Conservation (phyloP, 30 jellyfish, hydroid and myxozoan genomes). For the Catostylus mosaicus region DNA sequence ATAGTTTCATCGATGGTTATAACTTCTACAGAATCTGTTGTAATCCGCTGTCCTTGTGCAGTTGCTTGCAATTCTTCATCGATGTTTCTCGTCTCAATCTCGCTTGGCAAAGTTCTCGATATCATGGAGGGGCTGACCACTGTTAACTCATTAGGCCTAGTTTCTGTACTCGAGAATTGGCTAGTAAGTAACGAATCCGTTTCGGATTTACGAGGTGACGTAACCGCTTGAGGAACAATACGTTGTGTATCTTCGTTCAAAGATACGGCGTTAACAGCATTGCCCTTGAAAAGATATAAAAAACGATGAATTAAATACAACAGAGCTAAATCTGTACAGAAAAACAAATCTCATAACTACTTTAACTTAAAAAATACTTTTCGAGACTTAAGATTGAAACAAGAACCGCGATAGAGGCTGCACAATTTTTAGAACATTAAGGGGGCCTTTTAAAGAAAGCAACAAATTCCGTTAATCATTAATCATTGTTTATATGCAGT, state of each 20-base stretch:
- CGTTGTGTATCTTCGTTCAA: constrained; percentile 36
- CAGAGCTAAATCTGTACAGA: neutral
- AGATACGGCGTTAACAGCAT: constrained; percentile 44
- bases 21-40: constrained; percentile 26
- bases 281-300: constrained; percentile 1
- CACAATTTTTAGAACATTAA: no score
- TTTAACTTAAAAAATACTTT: no score
- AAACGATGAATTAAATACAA: neutral
- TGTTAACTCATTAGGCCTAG: constrained; percentile 39
- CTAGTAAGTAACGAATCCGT: constrained; percentile 35
- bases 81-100: constrained; percentile 21
- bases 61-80: constrained; percentile 23
- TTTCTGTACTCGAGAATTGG: constrained; percentile 46
- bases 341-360: no score
- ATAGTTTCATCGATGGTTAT: constrained; percentile 27
- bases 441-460: no score
- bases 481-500: no score
- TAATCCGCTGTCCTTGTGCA: constrained; percentile 1
- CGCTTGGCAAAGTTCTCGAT: constrained; percentile 32
- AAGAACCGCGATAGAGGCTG: no score
- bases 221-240: constrained; percentile 4
- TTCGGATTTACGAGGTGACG: constrained; percentile 49
- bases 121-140: constrained; percentile 64
- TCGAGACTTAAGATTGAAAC: no score
- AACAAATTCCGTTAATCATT: no score